Base-by-base conservation (phyloP, 1,140 invertebrate genomes). In the Limonius californicus region DNA sequence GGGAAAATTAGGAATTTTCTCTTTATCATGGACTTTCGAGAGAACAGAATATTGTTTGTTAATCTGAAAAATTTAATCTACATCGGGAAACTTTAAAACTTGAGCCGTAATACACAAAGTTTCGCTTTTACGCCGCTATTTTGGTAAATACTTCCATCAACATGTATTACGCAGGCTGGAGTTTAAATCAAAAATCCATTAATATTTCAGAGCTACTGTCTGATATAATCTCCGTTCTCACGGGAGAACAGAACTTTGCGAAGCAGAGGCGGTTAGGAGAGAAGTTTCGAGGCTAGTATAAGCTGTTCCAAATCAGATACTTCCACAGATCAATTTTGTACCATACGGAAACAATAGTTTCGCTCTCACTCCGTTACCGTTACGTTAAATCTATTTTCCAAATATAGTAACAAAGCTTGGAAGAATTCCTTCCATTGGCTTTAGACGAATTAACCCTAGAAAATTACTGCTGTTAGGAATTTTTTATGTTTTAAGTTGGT, bases 101-200 rank as follows among this genome's bases (percentile, higher is more conserved):
- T 2, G 8, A 11, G 2, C n/a, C 35, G 23, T 27, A 27, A 27
- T 14, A 39, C 35, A 39, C n/a, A 39, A 39, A 39, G 35, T 39
- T 39, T 39, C n/a, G 35, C 35, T 39, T 39, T 39, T 39, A 50
- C 14, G 45, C 16, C n/a, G 45, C 45, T 50, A 50, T 21, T 50
- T 50, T 50, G 16, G 45, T 50, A 21, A 50, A 50, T 50, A 50
- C 45, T 50, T 50, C 45, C 45, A 50, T 50, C 45, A 50, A 50
- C 45, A 50, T 50, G 45, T 50, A 50, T 50, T 50, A 50, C 16
- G 16, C 45, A 50, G 7, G 20, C 20, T 50, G 45, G 45, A 50
- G 45, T 50, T 50, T 50, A 50, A 50, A 50, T 50, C 45, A 50
- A 50, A 50, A 50, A 50, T 50, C 45, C 45, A 50, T 50, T 50